phyloP scores from a whole-genome alignment of 2,888 invertebrate genomes.

The Thecocarcelia acutangulata region DNA sequence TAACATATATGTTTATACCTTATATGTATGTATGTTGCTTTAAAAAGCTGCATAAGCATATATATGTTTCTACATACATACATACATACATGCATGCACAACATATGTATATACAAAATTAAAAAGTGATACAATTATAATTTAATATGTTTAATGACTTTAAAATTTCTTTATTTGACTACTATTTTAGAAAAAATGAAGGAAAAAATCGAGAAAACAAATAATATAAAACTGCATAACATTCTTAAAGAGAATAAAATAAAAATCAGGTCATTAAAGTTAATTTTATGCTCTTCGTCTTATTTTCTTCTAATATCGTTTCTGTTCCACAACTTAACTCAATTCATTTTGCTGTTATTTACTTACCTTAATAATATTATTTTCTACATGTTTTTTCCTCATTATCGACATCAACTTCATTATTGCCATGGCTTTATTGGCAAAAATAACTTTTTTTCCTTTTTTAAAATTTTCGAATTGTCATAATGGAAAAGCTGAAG shows the following conservation, averaged over 20 bases:
- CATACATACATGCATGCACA: no score
- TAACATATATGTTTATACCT: no score
- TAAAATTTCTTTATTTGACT: conserved; percentile 54
- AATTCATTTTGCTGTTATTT: conserved; percentile 65
- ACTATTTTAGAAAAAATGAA: conserved; percentile 36
- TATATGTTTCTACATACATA: no score
- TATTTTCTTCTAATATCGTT: conserved; percentile 29
- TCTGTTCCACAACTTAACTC: conserved; percentile 53
- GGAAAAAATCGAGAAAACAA: no score
- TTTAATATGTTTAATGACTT: conserved; percentile 28
- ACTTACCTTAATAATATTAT: conserved; percentile 68
- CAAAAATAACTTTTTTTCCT: conserved; percentile 49
- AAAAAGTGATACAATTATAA: background rate
- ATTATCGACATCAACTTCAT: conserved; percentile 46
- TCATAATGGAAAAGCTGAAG: conserved; percentile 57
- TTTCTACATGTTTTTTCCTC: conserved; percentile 57
- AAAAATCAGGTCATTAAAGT: conserved; percentile 65
- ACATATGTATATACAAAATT: no score
- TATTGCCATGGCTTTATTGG: conserved; percentile 55
- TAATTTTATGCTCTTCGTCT: conserved; percentile 49
- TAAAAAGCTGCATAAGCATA: no score
- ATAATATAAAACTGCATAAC: conserved; percentile 60
- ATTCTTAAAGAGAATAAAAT: conserved; percentile 60
- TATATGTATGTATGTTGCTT: no score
- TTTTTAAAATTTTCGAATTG: conserved; percentile 55